Conservation (phyloP, 37 sponge, comb jelly and placozoan genomes). For the Geodia barretti region DNA sequence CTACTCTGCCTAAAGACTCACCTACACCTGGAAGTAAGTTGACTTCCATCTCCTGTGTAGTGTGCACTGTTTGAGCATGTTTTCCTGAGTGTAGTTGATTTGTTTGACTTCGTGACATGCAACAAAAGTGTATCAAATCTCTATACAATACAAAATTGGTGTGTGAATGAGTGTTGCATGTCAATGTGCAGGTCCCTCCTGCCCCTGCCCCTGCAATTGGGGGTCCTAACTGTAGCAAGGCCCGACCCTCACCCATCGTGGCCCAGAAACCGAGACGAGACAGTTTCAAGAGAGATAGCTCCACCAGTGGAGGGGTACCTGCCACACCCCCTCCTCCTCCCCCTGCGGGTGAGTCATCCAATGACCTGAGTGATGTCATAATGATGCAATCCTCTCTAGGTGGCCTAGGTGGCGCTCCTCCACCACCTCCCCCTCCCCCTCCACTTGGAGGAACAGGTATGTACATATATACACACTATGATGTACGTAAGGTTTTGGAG, state of each 20-base stretch:
- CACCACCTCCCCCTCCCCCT: slow-evolving; percentile 74
- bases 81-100: too few species aligned
- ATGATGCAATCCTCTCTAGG: neutral
- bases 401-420: slow-evolving; percentile 41
- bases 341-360: too few species aligned
- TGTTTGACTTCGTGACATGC: too few species aligned
- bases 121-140: too few species aligned
- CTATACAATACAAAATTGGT: too few species aligned
- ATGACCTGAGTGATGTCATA: too few species aligned
- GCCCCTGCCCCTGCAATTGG: neutral
- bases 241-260: slow-evolving; percentile 27
- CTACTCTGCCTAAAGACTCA: slow-evolving; percentile 16
- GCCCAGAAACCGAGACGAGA: slow-evolving; percentile 18
- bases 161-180: too few species aligned
- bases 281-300: neutral
- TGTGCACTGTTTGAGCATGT: too few species aligned
- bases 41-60: too few species aligned
- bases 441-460: slow-evolving; percentile 39
- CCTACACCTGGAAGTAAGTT: neutral
- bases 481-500: too few species aligned
- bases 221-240: neutral
- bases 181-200: too few species aligned
- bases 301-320: slow-evolving; percentile 1
- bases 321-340: slow-evolving; percentile 40
- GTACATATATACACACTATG: neutral